phyloP scores from a whole-genome alignment of 2,888 invertebrate genomes.

The Tiphia femorata region DNA sequence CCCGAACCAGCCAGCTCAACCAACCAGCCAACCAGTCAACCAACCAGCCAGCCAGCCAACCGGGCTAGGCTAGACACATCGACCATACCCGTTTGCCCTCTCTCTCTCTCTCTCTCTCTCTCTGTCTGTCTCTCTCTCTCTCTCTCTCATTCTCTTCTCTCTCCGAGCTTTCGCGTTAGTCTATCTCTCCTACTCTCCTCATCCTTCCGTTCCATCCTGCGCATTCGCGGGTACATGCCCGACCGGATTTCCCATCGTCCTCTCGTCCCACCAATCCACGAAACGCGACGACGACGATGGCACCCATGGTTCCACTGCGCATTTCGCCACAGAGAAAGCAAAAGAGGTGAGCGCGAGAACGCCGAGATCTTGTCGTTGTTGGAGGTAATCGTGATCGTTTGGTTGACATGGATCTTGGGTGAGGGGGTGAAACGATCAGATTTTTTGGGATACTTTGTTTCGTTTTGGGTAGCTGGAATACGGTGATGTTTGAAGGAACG shows the following conservation, averaged over 20 bases:
- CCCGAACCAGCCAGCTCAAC: conserved; percentile 54
- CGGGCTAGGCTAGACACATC: conserved; percentile 56
- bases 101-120: conserved; percentile 20
- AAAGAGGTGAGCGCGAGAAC: no score
- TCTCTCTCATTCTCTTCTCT: conserved; percentile 1
- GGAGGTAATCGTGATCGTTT: no score
- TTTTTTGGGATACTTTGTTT: no score
- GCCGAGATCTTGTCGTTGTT: no score
- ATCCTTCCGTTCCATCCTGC: conserved; percentile 8
- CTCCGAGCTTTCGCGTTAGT: conserved; percentile 1
- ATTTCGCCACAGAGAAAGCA: no score
- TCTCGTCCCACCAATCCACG: conserved; percentile 34
- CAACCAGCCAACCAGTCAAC: conserved; percentile 32
- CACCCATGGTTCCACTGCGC: no score
- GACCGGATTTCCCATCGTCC: conserved; percentile 49
- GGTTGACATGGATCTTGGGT: no score
- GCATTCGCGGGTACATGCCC: conserved; percentile 33
- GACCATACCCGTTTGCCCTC: conserved; percentile 47
- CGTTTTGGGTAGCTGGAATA: no score
- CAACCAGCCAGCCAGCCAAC: conserved; percentile 43
- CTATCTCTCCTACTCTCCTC: conserved; percentile 18
- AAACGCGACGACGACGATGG: no score
- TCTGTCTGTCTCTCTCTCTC: conserved; percentile 16
- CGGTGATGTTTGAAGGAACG: no score
- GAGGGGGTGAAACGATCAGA: no score